Conservation (phyloP, 2,113 vertebrate genomes). For the Ciconia boyciana region DNA sequence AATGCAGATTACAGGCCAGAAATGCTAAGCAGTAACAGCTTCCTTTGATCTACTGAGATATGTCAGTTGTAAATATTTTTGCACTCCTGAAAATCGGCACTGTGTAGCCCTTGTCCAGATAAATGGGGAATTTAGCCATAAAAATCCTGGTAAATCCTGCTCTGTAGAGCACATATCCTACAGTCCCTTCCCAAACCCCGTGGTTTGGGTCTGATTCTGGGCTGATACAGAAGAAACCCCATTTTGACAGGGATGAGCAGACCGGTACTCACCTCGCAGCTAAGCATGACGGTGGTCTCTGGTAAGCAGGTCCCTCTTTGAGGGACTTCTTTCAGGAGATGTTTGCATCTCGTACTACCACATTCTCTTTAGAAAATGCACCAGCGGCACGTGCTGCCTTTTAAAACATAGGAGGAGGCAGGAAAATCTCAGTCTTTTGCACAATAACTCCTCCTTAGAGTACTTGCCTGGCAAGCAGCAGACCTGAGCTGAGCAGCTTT, state of each 20-base stretch:
- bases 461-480: not conserved
- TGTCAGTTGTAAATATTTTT: slow-evolving; percentile 30
- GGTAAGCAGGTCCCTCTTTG: not conserved
- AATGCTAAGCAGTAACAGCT: slow-evolving; percentile 41
- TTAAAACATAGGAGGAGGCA: not conserved
- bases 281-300: not conserved
- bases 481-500: not conserved
- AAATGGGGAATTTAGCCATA: not conserved
- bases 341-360: not conserved
- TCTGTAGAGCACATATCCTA: not conserved
- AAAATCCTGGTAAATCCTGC: not conserved
- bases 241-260: not conserved
- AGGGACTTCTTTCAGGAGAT: not conserved
- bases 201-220: not conserved
- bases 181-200: not conserved
- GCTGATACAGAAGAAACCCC: not conserved
- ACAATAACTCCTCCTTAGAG: not conserved
- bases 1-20: slow-evolving; percentile 47
- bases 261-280: too few species aligned
- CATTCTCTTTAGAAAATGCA: not conserved
- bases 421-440: not conserved
- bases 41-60: slow-evolving; percentile 36
- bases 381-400: not conserved
- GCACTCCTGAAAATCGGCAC: not conserved
- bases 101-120: not conserved